A percentile compares a stretch with the other conserved stretches of the same genome.
phyloP scores from a whole-genome alignment of 2,888 invertebrate genomes.

The Dicranocentrus wangi region DNA sequence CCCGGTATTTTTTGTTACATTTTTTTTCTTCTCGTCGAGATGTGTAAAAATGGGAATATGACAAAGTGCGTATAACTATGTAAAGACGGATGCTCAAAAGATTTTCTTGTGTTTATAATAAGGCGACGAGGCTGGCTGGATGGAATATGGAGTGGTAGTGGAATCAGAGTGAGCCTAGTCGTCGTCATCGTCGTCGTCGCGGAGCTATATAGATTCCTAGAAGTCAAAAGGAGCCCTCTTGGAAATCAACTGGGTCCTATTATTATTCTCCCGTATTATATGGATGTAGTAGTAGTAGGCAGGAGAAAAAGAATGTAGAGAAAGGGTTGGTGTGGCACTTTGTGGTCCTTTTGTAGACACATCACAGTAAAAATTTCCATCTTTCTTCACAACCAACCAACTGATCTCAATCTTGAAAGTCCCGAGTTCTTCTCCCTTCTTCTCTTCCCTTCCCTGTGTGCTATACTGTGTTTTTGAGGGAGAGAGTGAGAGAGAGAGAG shows the following conservation, averaged over 20 bases:
- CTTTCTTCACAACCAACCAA: conserved; percentile 4
- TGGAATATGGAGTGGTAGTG: no score
- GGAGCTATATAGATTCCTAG: no score
- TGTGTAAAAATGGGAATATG: conserved; percentile 20
- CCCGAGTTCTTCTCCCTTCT: not conserved
- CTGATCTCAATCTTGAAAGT: conserved; percentile 29
- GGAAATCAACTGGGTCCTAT: conserved; percentile 57
- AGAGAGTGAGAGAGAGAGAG: not conserved
- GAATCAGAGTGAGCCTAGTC: no score
- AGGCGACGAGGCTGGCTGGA: not conserved
- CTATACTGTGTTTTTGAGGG: not conserved
- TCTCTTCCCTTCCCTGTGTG: no score
- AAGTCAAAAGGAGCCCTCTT: conserved; percentile 27
- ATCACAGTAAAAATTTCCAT: conserved; percentile 6
- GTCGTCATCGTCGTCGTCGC: no score
- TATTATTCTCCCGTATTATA: conserved; percentile 39
- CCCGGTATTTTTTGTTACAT: not conserved
- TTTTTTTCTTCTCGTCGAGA: not conserved
- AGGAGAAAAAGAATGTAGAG: no score
- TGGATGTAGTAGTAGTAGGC: not conserved
- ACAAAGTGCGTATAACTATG: conserved; percentile 8
- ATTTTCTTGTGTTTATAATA: conserved; percentile 20
- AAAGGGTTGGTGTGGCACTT: conserved; percentile 18
- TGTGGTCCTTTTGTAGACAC: conserved; percentile 31
- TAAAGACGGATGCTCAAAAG: not conserved